phyloP scores from a whole-genome alignment of 2,888 invertebrate species.

The Spilarctia lutea region DNA sequence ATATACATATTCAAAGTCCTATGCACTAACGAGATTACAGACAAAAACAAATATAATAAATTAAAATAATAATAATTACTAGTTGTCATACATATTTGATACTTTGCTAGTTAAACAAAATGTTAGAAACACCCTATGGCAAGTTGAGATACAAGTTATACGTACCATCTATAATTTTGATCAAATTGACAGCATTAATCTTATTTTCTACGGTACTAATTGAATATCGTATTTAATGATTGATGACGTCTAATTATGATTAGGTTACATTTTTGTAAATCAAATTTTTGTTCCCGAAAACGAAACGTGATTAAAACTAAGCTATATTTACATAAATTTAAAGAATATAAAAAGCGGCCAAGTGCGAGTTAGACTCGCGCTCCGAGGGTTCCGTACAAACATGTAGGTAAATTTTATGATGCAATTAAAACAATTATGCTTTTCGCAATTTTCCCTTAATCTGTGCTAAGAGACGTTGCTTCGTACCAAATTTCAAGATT shows the following conservation, averaged over 20 bases:
- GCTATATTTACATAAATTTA: no score
- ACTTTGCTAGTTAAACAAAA: background rate
- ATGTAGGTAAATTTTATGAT: no score
- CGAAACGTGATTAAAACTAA: background rate
- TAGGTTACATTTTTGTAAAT: constrained; percentile 25
- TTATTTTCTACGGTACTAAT: constrained; percentile 30
- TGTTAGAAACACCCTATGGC: background rate
- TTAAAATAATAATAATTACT: no score
- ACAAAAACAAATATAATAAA: no score
- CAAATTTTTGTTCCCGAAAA: constrained; percentile 24
- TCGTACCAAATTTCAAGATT: no score
- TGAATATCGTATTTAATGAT: constrained; percentile 30
- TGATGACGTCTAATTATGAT: constrained; percentile 21
- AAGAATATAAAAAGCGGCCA: background rate
- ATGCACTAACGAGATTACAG: no score
- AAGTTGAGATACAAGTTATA: background rate
- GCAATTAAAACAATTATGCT: no score
- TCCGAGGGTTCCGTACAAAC: no score
- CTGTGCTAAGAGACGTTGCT: no score
- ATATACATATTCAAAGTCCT: no score
- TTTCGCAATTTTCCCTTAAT: no score
- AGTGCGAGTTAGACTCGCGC: no score
- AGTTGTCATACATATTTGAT: background rate
- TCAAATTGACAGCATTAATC: constrained; percentile 41
- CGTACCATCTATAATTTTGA: constrained; percentile 1